Conservation (phyloP, 2,113 vertebrate species). For the Pogona vitticeps region DNA sequence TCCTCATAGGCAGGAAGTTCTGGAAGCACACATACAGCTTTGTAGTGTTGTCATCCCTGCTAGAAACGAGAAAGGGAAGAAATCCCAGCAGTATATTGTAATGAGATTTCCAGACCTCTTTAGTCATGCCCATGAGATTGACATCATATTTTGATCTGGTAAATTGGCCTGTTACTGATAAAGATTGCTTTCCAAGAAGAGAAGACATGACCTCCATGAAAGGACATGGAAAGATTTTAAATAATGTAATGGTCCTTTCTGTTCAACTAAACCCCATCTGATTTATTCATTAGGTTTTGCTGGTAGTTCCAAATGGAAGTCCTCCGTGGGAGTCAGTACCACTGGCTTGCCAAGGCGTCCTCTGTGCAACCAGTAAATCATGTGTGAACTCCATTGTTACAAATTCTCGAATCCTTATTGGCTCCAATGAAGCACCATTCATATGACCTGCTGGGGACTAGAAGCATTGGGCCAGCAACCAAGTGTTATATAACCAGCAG, state of each 20-base stretch:
- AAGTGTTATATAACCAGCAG: too few relatives aligned
- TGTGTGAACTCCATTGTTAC: too few relatives aligned
- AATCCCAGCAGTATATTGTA: not conserved
- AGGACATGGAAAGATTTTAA: not conserved
- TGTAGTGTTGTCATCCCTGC: not conserved
- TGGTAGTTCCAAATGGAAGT: not conserved
- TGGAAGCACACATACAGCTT: not conserved
- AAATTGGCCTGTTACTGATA: not conserved
- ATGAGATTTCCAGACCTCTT: constrained; percentile 8
- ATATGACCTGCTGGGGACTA: too few relatives aligned
- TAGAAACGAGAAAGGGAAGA: not conserved
- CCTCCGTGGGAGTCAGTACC: too few relatives aligned
- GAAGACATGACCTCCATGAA: not conserved
- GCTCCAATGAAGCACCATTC: too few relatives aligned
- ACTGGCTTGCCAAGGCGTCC: too few relatives aligned
- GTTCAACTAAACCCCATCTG: not conserved
- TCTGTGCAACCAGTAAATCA: too few relatives aligned
- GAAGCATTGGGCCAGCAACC: too few relatives aligned
- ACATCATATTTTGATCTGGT: constrained; percentile 5
- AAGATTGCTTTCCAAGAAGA: not conserved
- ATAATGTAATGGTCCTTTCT: not conserved
- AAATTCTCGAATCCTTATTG: too few relatives aligned
- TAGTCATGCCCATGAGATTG: not conserved
- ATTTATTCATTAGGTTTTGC: not conserved
- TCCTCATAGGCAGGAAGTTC: too few relatives aligned